Base-by-base conservation (phyloP, 2,797 vertebrate genomes). In the Masticophis lateralis region DNA sequence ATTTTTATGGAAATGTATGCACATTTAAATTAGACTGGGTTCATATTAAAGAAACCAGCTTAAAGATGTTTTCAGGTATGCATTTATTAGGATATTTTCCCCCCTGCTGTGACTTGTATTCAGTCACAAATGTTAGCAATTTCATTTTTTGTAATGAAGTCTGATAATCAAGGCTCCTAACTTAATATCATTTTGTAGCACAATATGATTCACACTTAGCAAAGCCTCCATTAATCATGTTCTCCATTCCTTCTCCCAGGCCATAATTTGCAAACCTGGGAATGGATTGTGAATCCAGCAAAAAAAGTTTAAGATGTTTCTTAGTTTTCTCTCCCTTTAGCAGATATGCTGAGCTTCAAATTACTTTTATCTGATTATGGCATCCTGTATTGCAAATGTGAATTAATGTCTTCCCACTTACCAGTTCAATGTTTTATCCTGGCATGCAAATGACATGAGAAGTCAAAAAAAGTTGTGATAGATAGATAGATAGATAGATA, bases 121-220 rank as follows among this genome's bases (percentile, higher is more conserved):
- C 92, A 95, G 89, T 93, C 89, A 0, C 32, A 91, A 66, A 86
- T 47, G 51, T 61, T 89, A 60, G 55, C 60, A 91, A 56, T 92
- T 95, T 95, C 22, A 69, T 53, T 92, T 92, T 95, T 96, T 93
- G 90, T 92, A 92, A 27, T 94, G 94, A 92, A 66, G n/a, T 91
- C 93, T 93, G 89, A 87, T 96, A 88, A 93, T 91, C 7, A 89
- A 57, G 90, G 93, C 69, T 92, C 93, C 79, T 93, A 90, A 92
- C 93, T 74, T 95, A 94, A 83, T 37, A 10, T 86, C 86, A 5
- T 90, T 95, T 95, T 93, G 16, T 92, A 94, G 57, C 91, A 90
- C 94, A 94, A 87, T 92, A 7, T 86, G 0, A 93, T 91, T 37
- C 86, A 88, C 6, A 74, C 66, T 91, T 51, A 11, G 69, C 69